Percentiles rank a stretch among this genome's conserved stretches.
Conservation (phyloP, 2,888 invertebrate species). For the Linnaemya vulpina region DNA sequence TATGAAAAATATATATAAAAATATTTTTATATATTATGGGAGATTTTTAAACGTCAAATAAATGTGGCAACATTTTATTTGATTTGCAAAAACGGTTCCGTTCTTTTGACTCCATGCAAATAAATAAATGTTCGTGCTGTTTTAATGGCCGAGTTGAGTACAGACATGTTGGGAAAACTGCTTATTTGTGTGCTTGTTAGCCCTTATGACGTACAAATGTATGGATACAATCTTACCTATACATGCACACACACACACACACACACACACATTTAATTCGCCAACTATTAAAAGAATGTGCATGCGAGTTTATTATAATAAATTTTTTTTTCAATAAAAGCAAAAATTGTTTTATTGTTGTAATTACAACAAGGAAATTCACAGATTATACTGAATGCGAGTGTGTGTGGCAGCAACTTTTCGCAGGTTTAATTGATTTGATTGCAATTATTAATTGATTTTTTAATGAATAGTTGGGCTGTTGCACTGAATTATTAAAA, state of each 20-base stretch:
- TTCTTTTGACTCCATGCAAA: conserved; percentile 33
- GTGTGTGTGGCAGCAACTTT: neutral
- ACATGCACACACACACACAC: neutral
- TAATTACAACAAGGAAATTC: conserved; percentile 41
- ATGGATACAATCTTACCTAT: neutral
- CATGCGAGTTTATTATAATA: conserved; percentile 18
- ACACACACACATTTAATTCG: neutral
- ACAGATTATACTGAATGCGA: conserved; percentile 11
- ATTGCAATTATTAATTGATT: conserved; percentile 7
- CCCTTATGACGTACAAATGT: conserved; percentile 54
- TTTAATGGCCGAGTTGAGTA: conserved; percentile 49
- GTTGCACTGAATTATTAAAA: too few relatives aligned
- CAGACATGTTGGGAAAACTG: conserved; percentile 42
- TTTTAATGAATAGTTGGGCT: neutral
- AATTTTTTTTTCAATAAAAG: conserved; percentile 1
- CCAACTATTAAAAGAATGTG: conserved; percentile 10
- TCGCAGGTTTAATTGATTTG: conserved; percentile 19
- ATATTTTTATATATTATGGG: neutral
- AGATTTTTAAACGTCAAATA: neutral
- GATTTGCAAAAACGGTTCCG: conserved; percentile 45
- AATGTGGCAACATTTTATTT: conserved; percentile 39
- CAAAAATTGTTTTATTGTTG: conserved; percentile 3
- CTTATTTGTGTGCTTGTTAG: conserved; percentile 2
- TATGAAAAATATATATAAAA: neutral
- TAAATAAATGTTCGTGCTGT: conserved; percentile 16